Conservation (phyloP, 2,113 vertebrate genomes). For the Herpailurus yagouaroundi region DNA sequence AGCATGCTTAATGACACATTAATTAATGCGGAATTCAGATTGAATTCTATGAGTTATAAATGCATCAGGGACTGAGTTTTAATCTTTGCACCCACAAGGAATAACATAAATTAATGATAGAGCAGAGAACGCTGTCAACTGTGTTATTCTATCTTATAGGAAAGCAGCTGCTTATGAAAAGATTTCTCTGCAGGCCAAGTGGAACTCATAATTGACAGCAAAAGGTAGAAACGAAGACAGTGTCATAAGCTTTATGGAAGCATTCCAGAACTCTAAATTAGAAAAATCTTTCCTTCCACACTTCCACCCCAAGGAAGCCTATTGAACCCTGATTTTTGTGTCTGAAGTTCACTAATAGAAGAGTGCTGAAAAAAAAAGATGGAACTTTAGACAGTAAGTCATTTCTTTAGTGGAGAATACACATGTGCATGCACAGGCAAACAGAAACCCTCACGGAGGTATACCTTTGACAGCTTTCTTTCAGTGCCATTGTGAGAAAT, state of each 20-base stretch:
- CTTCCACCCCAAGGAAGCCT: neutral
- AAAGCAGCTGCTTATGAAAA: constrained; percentile 54
- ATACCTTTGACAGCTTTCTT: neutral
- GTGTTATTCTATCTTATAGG: neutral
- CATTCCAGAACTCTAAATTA: neutral
- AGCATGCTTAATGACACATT: constrained; percentile 51
- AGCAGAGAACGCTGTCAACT: neutral
- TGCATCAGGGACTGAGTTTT: constrained; percentile 57
- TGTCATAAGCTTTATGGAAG: neutral
- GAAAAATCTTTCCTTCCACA: constrained; percentile 9
- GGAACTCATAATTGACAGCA: constrained; percentile 22
- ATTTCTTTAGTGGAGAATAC: neutral
- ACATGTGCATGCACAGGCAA: neutral
- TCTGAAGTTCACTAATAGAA: constrained; percentile 13
- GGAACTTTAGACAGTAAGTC: neutral
- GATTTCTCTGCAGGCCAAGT: constrained; percentile 31
- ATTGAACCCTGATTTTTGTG: neutral
- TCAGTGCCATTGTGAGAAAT: neutral
- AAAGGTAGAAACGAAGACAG: neutral
- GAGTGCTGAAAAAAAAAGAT: neutral
- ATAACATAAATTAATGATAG: constrained; percentile 63
- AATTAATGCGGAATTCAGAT: constrained; percentile 69
- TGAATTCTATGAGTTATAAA: constrained; percentile 38
- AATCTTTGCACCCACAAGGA: constrained; percentile 63
- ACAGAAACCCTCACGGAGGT: neutral